Base-by-base conservation (phyloP, 1,140 invertebrate species). In the Aradophagus sp. region DNA sequence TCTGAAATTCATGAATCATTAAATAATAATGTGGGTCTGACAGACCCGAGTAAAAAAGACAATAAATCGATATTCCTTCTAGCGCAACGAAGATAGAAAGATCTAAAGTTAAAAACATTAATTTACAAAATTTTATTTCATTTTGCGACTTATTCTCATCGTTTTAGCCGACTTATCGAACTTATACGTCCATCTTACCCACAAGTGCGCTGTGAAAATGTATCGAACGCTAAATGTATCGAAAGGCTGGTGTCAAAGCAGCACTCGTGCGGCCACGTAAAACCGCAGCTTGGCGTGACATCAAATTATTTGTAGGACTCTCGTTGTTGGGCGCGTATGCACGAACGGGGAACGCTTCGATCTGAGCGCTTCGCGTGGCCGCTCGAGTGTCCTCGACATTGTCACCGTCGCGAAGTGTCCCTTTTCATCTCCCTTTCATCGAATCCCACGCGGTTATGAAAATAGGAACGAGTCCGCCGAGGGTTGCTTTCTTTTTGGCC, bases 241-340 rank as follows among this genome's bases (percentile, higher is more conserved):
- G 4, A 52, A 29, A 23, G 34, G 32, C 32, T 29, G 15, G 29
- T 41, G 52, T 59, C 48, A 59, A 62, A 66, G 35, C 29, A 50
- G 34, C 36, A 59, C 79, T 80, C 74, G 63, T 76, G 58, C 62
- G 72, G 75, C 71, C 78, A 80, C 78, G 80, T 77, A 75, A 83
- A 78, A 83, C 82, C 81, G 41, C 82, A 82, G 80, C 79, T 81
- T 82, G 79, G 74, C 67, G 67, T 74, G 81, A 82, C 80, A 81
- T 59, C 69, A 74, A 80, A 82, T 80, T 80, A 77, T 76, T 77
- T 74, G 48, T 75, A 76, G 78, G 42, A 74, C 79, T 62, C 73
- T 78, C 65, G 48, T 20, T 62, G 59, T n/a, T 34, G 23, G 32
- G 41, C 67, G 52, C 55, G 63, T 71, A 53, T 55, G 50, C 53